Evolutionary conservation across 2,113 vertebrate genomes (phyloP), one percentile per base, ranked within the genome.

Genomic region (Caranx melampygus): DNA sequence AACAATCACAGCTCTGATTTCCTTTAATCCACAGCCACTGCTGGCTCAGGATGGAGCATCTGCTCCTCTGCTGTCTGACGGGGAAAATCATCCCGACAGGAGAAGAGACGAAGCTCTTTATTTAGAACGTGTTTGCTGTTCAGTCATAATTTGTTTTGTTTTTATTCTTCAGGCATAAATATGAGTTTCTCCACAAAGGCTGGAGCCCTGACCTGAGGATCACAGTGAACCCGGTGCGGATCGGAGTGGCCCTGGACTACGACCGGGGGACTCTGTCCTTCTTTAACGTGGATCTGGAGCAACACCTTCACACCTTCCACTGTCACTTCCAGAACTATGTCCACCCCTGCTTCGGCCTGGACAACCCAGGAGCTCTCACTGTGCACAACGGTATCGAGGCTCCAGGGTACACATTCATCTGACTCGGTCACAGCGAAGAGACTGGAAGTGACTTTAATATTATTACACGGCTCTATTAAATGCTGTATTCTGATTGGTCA

Each of bases 311-410:
- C 72, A 95, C 96, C 1, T 99, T 98, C 86, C 91, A 85, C 2
- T 93, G 93, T 5, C 89, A 61, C 65, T 96, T 98, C 84, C 94
- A 82, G 73, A 94, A 94, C 42, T 94, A 95, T 0, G 95, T 97
- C 14, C 96, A 97, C 0, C 98, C n/a, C 37, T 99, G 97, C 85
- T 99, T 99, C 82, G 95, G 96, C 59, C 59, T 99, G 79, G 97
- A 97, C 89, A 96, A 95, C 64, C 94, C 96, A 0, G 97, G 98
- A 20, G 86, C 75, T 1, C 93, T 99, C 6, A 96, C 77, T 57
- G 93, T 99, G 51, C 89, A 54, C 57, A 97, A 94, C 2, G 92
- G 95, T 61, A 94, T 97, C 5, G 59, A 92, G 2, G 59, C 91
- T 12, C 97, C 97, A 0, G 60, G 79, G 0, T 94, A 94, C 6